phyloP scores from a whole-genome alignment of 2,888 invertebrate genomes.

The Ophion costatus region DNA sequence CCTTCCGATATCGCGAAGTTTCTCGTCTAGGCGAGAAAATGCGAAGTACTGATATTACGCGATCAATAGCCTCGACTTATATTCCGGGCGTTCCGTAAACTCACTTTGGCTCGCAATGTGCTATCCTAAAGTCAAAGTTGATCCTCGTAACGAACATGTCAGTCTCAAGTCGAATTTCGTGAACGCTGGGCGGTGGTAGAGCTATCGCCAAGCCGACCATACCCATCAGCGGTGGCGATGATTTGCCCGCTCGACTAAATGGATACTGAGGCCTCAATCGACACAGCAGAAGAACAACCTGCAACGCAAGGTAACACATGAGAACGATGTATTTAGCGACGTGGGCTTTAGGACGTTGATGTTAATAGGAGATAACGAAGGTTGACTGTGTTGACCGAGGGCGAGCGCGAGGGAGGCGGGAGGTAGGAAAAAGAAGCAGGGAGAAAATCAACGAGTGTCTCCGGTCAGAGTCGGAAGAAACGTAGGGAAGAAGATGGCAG shows the following conservation, averaged over 20 bases:
- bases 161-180: conserved; percentile 97
- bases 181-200: conserved; percentile 97
- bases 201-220: conserved; percentile 98
- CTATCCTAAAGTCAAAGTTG: conserved; percentile 97
- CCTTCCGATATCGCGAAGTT: not conserved
- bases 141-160: conserved; percentile 99
- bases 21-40: not conserved
- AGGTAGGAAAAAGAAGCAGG: conserved; percentile 24
- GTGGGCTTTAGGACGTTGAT: conserved; percentile 36
- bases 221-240: conserved; percentile 93
- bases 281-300: conserved; percentile 97
- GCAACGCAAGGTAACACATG: conserved; percentile 70
- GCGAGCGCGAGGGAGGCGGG: not conserved
- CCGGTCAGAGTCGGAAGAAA: conserved; percentile 31
- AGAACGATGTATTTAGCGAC: conserved; percentile 48
- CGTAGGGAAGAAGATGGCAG: conserved; percentile 37
- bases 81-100: conserved; percentile 69
- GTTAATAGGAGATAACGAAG: conserved; percentile 62
- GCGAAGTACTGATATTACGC: not conserved
- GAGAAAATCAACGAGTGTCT: conserved; percentile 47
- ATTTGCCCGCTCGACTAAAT: conserved; percentile 95
- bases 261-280: conserved; percentile 96
- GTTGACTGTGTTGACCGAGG: conserved; percentile 48
- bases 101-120: conserved; percentile 98
- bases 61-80: not conserved